Evolutionary conservation across 2,113 vertebrate genomes (phyloP).

Genomic region (Lanius collurio): DNA sequence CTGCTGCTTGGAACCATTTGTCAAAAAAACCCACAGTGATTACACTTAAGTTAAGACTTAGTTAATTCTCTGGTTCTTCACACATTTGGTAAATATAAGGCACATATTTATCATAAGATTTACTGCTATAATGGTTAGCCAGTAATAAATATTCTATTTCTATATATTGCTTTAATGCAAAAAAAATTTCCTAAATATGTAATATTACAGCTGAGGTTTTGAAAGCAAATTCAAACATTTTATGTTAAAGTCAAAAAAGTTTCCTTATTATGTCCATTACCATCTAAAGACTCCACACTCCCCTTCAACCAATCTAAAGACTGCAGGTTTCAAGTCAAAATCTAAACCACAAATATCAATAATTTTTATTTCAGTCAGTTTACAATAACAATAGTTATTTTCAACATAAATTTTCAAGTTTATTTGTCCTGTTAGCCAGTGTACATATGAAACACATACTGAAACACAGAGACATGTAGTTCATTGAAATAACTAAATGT

Average conservation of each 20-base stretch:
- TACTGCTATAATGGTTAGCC: background rate
- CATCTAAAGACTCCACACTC: background rate
- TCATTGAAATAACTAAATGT: background rate
- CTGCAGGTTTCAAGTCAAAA: background rate
- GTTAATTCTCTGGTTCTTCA: background rate
- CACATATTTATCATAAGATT: background rate
- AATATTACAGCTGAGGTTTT: background rate
- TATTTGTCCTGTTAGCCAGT: background rate
- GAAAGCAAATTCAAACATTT: background rate
- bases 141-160: background rate
- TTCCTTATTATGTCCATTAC: background rate
- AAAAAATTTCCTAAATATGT: background rate
- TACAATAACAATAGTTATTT: background rate
- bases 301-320: background rate
- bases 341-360: background rate
- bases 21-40: background rate
- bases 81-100: background rate
- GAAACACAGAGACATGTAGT: background rate
- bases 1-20: background rate
- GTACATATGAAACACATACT: background rate
- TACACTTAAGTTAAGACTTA: background rate
- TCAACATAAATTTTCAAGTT: background rate
- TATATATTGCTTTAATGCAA: background rate
- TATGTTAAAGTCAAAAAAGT: background rate
- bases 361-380: background rate